phyloP scores from a whole-genome alignment of 1,140 invertebrate species.

The Cydia amplana region DNA sequence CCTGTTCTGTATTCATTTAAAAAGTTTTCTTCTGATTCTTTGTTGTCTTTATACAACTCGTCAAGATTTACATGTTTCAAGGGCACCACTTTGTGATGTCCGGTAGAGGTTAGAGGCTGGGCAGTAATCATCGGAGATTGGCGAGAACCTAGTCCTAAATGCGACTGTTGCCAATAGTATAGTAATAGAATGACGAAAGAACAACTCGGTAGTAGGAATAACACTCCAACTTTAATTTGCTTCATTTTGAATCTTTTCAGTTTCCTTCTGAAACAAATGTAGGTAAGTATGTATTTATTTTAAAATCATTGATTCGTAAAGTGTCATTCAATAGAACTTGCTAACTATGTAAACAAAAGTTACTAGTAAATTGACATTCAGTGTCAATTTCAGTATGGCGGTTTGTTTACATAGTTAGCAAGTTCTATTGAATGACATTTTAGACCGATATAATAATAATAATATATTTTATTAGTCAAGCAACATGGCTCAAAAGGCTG shows the following conservation, averaged over 20 bases:
- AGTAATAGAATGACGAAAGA: constrained; percentile 48
- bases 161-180: constrained; percentile 44
- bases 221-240: constrained; percentile 46
- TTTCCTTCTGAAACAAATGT: constrained; percentile 53
- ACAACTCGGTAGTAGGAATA: constrained; percentile 40
- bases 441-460: too few relatives aligned
- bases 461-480: too few relatives aligned
- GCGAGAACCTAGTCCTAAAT: not conserved
- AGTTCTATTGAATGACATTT: too few relatives aligned
- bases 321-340: too few relatives aligned
- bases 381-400: too few relatives aligned
- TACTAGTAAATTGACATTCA: too few relatives aligned
- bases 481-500: too few relatives aligned
- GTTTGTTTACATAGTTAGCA: too few relatives aligned
- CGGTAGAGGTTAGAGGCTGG: constrained; percentile 30
- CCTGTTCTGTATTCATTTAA: constrained; percentile 50
- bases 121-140: not conserved
- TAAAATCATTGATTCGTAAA: too few relatives aligned
- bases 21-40: constrained; percentile 41
- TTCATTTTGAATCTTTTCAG: constrained; percentile 48
- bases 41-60: constrained; percentile 51
- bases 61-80: constrained; percentile 54
- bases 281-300: not conserved
- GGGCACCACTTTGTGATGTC: constrained; percentile 35
- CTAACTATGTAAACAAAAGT: too few relatives aligned